Conservation (phyloP, 2,797 vertebrate genomes). For the Neomorphus geoffroyi region DNA sequence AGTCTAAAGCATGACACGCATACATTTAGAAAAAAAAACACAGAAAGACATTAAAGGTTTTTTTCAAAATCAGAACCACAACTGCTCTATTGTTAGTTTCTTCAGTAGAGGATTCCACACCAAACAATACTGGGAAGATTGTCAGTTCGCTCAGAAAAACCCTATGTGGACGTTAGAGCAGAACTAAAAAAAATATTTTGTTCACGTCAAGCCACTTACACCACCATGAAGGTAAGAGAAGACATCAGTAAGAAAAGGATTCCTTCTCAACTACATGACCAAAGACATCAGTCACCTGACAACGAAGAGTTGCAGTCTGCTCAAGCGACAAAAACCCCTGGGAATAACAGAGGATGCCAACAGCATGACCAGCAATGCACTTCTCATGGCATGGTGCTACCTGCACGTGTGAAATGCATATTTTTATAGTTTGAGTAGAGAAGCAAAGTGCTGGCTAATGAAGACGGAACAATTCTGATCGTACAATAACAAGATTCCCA, state of each 20-base stretch:
- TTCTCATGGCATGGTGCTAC: fast-evolving
- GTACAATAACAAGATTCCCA: fast-evolving
- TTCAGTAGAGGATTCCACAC: not conserved
- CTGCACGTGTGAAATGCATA: fast-evolving
- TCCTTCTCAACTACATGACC: not conserved
- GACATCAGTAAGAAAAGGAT: not conserved
- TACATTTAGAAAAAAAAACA: not conserved
- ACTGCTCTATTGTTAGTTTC: not conserved
- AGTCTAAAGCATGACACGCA: not conserved
- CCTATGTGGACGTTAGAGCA: not conserved
- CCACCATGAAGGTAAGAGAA: not conserved
- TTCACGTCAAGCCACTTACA: not conserved
- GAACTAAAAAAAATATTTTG: not conserved
- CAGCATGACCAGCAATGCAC: not conserved
- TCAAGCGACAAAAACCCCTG: not conserved
- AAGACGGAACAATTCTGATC: not conserved
- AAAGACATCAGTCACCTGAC: not conserved
- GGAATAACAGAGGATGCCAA: not conserved
- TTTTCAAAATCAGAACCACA: not conserved
- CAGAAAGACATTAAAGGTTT: not conserved
- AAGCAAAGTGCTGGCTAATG: not conserved
- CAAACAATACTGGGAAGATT: not conserved
- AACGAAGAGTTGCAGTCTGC: not conserved
- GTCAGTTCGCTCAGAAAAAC: not conserved
- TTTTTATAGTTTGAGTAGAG: not conserved